Evolutionary conservation across 2,888 invertebrate species (phyloP).

Genomic region (Orchestes rusci): DNA sequence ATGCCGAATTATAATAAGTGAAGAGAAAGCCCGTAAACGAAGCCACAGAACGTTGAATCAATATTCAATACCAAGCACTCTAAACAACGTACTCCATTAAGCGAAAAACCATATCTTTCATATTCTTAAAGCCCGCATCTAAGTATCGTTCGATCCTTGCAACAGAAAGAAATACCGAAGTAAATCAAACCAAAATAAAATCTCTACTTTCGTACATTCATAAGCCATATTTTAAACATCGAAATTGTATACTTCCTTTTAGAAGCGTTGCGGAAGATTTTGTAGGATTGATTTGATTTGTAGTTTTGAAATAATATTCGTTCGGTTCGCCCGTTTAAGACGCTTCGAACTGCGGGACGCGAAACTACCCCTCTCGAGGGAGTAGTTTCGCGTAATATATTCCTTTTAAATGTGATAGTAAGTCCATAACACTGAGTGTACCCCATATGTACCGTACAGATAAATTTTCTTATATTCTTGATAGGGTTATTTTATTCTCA

Average conservation of each 20-base stretch:
- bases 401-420: slow-evolving; percentile 28
- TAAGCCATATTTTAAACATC: slow-evolving; percentile 27
- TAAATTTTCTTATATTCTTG: slow-evolving; percentile 16
- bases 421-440: slow-evolving; percentile 22
- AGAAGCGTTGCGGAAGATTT: slow-evolving; percentile 35
- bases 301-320: slow-evolving; percentile 43
- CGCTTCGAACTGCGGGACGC: slow-evolving; percentile 21
- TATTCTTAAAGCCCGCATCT: slow-evolving; percentile 13
- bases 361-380: slow-evolving; percentile 30
- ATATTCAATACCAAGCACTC: too few species aligned
- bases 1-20: too few species aligned
- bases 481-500: neutral
- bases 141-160: slow-evolving; percentile 15
- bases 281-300: slow-evolving; percentile 44
- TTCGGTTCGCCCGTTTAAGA: slow-evolving; percentile 29
- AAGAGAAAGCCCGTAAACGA: too few species aligned
- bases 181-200: slow-evolving; percentile 22
- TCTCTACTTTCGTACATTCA: slow-evolving; percentile 22
- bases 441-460: slow-evolving; percentile 22
- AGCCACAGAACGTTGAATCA: too few species aligned
- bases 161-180: slow-evolving; percentile 19
- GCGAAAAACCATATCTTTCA: slow-evolving; percentile 17
- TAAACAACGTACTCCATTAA: slow-evolving; percentile 17
- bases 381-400: slow-evolving; percentile 30
- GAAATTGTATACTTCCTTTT: slow-evolving; percentile 24